Percentiles rank a stretch among this genome's conserved stretches.
Conservation (phyloP, 2,113 vertebrate species). For the Todiramphus chloris region DNA sequence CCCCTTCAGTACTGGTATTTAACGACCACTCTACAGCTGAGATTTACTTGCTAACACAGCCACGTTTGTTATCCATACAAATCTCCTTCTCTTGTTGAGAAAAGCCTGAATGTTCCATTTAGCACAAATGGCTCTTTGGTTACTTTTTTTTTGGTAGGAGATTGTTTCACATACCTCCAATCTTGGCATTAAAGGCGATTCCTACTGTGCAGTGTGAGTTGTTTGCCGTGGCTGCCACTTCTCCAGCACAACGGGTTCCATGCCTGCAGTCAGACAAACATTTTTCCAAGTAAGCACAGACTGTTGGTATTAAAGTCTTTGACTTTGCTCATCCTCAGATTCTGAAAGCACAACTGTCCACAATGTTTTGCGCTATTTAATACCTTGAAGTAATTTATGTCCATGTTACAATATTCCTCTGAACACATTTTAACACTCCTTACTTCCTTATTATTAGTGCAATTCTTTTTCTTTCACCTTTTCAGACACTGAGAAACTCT, state of each 20-base stretch:
- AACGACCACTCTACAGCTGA: not conserved
- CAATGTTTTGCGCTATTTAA: not conserved
- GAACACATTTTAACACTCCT: not conserved
- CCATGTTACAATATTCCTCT: not conserved
- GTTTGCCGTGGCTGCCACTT: slow-evolving; percentile 96
- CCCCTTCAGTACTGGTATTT: not conserved
- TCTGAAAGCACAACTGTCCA: not conserved
- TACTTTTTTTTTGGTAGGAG: not conserved
- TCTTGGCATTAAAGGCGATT: slow-evolving; percentile 96
- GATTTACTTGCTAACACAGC: not conserved
- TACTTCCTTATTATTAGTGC: not conserved
- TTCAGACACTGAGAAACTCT: not conserved
- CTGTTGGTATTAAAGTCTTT: not conserved
- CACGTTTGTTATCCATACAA: not conserved
- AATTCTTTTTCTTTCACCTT: not conserved
- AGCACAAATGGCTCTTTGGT: not conserved
- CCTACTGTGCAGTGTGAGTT: slow-evolving; percentile 98
- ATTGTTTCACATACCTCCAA: slow-evolving; percentile 86
- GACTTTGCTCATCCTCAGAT: not conserved
- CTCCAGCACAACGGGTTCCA: slow-evolving; percentile 97
- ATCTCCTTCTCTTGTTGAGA: not conserved
- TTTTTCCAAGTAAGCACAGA: slow-evolving; percentile 58
- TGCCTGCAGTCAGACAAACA: slow-evolving; percentile 85
- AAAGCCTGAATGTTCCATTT: not conserved
- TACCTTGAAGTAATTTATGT: not conserved